Evolutionary conservation across 1,140 invertebrate genomes (phyloP), one percentile per base, ranked within the genome.

Genomic region (Littorina saxatilis): DNA sequence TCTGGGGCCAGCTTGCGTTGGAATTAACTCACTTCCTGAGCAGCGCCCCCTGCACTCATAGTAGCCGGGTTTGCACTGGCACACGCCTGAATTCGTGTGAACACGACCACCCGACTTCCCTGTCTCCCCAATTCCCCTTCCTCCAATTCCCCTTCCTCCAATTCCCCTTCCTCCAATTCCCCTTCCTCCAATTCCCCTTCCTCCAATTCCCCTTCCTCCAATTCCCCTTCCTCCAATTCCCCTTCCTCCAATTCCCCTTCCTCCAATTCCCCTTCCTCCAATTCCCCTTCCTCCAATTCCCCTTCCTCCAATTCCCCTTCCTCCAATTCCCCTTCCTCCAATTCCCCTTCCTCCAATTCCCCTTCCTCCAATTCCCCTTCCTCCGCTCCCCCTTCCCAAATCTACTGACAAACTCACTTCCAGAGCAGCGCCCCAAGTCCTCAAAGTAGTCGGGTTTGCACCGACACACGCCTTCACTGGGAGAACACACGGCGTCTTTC

Each of bases 401-500:
- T 39, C 66, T 2, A 37, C 15, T 20, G 7, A 13, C 1, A 1
- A 39, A 81, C 50, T 76, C 39, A 74, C 70, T 73, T 47, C 55
- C 55, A 47, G 39, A 32, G 40, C 43, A 75, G 23, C 72, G 20
- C 15, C 39, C 76, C 61, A 50, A 32, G 68, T 77, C 75, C 40
- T 72, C 77, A 52, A 61, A 82, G 68, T 40, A 79, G 11, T 66
- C 75, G 9, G 58, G 47, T 17, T 29, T 61, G 35, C 81, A 82
- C 17, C 58, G 43, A 43, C 81, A 82, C 23, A 74, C 68, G n/a
- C 76, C 81, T 20, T 55, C 50, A 0, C 39, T 43, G 1, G 55
- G 40, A 23, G 63, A 68, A 61, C 82, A 83, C 23, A 35, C 20
- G 7, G 82, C 82, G 72, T 83, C 58, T 20, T 23, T 43, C 20